These are phyloP conservation scores for Noctua janthe DNA, from an alignment of 2,888 invertebrate species.

Conservation along the genomic window DNA sequence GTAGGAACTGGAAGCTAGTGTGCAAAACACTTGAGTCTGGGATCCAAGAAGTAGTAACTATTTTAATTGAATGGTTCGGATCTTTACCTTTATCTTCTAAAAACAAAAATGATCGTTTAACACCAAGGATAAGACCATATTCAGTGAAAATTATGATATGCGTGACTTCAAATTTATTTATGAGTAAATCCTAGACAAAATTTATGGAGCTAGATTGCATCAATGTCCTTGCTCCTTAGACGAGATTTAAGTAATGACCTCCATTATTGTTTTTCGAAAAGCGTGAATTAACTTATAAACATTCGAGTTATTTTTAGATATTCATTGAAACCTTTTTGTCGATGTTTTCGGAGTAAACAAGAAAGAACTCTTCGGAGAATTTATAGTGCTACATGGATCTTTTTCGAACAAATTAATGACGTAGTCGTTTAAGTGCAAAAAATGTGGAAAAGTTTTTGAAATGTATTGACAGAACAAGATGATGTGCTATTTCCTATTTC, in stretches of 20 bases:
- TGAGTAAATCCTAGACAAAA: constrained; percentile 2
- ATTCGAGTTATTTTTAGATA: background rate
- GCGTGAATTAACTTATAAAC: background rate
- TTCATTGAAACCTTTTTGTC: background rate
- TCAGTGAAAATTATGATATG: background rate
- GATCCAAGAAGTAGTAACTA: background rate
- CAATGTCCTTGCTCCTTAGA: constrained; percentile 6
- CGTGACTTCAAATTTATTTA: constrained; percentile 14
- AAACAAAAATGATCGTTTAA: background rate
- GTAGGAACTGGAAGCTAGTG: background rate
- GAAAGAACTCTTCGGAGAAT: background rate
- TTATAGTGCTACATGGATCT: background rate
- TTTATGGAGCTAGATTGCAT: constrained; percentile 10
- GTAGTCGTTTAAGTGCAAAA: background rate
- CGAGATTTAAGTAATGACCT: constrained; percentile 27
- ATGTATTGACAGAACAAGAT: background rate
- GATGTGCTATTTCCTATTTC: background rate
- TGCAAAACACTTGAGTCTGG: background rate
- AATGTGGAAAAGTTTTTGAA: background rate
- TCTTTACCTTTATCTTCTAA: constrained; percentile 2
- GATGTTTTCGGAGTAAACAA: background rate
- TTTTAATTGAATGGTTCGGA: background rate
- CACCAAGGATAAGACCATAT: constrained; percentile 21
- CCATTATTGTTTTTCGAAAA: background rate
- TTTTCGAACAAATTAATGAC: background rate